Conservation (phyloP, 2,888 invertebrate genomes). For the Coremacera marginata region DNA sequence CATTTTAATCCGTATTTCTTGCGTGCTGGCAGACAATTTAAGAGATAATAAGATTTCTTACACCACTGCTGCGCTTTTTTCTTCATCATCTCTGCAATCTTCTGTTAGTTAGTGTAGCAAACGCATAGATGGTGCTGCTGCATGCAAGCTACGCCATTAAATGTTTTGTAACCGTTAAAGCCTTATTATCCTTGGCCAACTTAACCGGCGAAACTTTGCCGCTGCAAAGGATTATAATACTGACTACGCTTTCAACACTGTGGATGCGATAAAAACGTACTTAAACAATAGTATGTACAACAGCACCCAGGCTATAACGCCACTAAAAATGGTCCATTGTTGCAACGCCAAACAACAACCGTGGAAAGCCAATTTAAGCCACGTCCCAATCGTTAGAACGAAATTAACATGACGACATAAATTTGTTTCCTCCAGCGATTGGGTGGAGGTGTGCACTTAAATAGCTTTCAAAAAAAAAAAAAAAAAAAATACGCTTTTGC, state of each 20-base stretch:
- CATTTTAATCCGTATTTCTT: constrained; percentile 65
- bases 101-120: constrained; percentile 6
- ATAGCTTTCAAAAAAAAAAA: not conserved
- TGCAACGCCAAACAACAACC: not conserved
- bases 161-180: constrained; percentile 28
- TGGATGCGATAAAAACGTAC: not conserved
- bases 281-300: not conserved
- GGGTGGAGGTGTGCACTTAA: not conserved
- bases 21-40: constrained; percentile 64
- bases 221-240: constrained; percentile 26
- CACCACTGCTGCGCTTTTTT: constrained; percentile 11
- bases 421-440: constrained; percentile 14
- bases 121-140: constrained; percentile 1
- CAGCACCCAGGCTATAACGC: not conserved
- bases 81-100: not conserved
- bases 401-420: constrained; percentile 54
- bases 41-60: constrained; percentile 62
- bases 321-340: not conserved
- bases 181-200: constrained; percentile 9
- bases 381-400: constrained; percentile 45
- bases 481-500: too few species aligned
- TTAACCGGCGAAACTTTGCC: not conserved
- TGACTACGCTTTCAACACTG: not conserved
- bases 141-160: constrained; percentile 17
- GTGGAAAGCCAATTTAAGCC: constrained; percentile 22